Evolutionary conservation across 2,888 invertebrate species (phyloP).

Genomic region (Hoplodrina blanda): DNA sequence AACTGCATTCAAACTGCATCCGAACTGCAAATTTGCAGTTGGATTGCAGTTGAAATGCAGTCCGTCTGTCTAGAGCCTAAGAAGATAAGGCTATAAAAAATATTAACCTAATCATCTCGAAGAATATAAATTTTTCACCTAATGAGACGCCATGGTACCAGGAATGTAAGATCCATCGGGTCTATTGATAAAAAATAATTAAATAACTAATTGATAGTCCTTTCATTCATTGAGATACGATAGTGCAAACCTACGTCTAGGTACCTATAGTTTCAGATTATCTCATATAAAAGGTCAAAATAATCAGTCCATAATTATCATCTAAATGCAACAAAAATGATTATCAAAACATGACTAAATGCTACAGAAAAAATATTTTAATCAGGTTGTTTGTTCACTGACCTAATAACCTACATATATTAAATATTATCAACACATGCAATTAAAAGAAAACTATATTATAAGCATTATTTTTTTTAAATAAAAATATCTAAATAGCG

Average conservation of each 20-base stretch:
- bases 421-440: not conserved
- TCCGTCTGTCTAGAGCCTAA: too few relatives aligned
- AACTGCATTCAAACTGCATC: too few relatives aligned
- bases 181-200: too few relatives aligned
- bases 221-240: not conserved
- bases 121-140: too few relatives aligned
- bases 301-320: not conserved
- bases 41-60: too few relatives aligned
- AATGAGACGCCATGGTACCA: too few relatives aligned
- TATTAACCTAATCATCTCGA: too few relatives aligned
- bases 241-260: not conserved
- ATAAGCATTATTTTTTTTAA: not conserved
- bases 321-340: slow-evolving; percentile 4
- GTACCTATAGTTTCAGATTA: not conserved
- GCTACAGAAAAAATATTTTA: not conserved
- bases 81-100: too few relatives aligned
- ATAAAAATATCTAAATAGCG: too few relatives aligned
- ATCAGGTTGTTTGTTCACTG: slow-evolving; percentile 6
- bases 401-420: slow-evolving; percentile 5
- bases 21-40: too few relatives aligned
- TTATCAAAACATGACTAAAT: not conserved
- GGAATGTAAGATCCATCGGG: too few relatives aligned
- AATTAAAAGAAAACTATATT: not conserved
- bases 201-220: too few relatives aligned
- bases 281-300: not conserved